Percentiles rank a stretch among this genome's conserved stretches.
Conservation (phyloP, 2,797 vertebrate species). For the Triplophysa bombifrons region DNA sequence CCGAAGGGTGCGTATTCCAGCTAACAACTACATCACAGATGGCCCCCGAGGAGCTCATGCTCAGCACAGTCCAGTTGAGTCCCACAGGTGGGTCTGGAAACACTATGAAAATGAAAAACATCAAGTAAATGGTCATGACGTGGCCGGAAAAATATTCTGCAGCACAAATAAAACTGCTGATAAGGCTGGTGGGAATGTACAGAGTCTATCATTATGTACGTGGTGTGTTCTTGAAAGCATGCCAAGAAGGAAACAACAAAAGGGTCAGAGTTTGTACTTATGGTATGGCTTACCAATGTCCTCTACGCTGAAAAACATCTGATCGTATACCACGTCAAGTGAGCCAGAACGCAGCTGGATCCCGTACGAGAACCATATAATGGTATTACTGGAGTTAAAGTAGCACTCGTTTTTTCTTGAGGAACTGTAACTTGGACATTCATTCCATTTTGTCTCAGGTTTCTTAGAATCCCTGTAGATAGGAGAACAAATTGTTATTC, state of each 20-base stretch:
- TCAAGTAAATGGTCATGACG: background rate
- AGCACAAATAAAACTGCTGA: background rate
- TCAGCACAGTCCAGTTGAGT: constrained; percentile 84
- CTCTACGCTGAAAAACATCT: constrained; percentile 81
- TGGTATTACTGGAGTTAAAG: constrained; percentile 86
- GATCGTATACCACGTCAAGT: constrained; percentile 75
- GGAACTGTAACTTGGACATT: constrained; percentile 89
- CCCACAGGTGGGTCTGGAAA: constrained; percentile 86
- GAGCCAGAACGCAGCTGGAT: constrained; percentile 81
- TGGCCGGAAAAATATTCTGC: background rate
- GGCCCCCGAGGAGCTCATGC: constrained; percentile 48
- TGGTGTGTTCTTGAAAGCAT: background rate
- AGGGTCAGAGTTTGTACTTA: background rate
- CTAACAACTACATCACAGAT: constrained; percentile 82
- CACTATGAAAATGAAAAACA: constrained; percentile 73
- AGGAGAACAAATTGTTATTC: background rate
- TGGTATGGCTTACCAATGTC: constrained; percentile 83
- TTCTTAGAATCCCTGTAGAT: constrained; percentile 53
- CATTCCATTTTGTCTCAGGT: constrained; percentile 74
- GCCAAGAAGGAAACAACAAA: constrained; percentile 7
- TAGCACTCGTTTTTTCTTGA: constrained; percentile 85
- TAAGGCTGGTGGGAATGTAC: background rate
- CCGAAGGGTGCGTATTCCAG: constrained; percentile 87
- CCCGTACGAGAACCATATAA: constrained; percentile 84
- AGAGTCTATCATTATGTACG: background rate